phyloP scores from a whole-genome alignment of 2,797 vertebrate genomes.

The Argyrosomus regius region DNA sequence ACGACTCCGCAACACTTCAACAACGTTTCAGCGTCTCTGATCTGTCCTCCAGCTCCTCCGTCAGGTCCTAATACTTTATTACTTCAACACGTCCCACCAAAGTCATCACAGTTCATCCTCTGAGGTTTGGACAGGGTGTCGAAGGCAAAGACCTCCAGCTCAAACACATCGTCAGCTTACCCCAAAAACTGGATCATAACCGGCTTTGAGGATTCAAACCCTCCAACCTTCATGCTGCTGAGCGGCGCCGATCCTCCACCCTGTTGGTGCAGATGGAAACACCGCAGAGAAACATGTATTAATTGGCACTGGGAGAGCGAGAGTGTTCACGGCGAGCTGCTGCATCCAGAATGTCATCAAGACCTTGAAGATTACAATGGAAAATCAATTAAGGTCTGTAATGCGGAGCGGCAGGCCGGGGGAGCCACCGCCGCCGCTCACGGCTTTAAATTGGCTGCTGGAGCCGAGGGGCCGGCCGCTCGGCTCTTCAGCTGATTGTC shows the following conservation, averaged over 20 bases:
- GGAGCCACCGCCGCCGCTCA: constrained; percentile 19
- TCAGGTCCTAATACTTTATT: too few species aligned
- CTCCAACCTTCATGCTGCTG: not conserved
- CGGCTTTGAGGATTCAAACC: not conserved
- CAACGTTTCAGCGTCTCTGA: too few species aligned
- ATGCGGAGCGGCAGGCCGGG: constrained; percentile 33
- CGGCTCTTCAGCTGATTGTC: constrained; percentile 52
- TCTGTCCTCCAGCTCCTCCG: too few species aligned
- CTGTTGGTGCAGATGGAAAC: not conserved
- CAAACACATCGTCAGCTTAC: not conserved
- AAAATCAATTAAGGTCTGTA: constrained; percentile 66
- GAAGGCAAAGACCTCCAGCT: not conserved
- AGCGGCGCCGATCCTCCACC: not conserved
- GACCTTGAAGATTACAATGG: constrained; percentile 67
- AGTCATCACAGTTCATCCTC: too few species aligned
- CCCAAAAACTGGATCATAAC: not conserved
- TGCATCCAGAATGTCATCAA: constrained; percentile 51
- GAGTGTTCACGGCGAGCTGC: constrained; percentile 5
- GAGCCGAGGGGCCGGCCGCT: constrained; percentile 40
- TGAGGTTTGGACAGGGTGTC: too few species aligned
- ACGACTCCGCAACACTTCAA: too few species aligned
- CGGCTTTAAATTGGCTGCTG: constrained; percentile 44
- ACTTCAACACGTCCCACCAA: too few species aligned
- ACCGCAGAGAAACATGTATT: not conserved
- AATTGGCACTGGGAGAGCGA: not conserved